Conservation (phyloP, 2,888 invertebrate species). For the Oscheius sp. region DNA sequence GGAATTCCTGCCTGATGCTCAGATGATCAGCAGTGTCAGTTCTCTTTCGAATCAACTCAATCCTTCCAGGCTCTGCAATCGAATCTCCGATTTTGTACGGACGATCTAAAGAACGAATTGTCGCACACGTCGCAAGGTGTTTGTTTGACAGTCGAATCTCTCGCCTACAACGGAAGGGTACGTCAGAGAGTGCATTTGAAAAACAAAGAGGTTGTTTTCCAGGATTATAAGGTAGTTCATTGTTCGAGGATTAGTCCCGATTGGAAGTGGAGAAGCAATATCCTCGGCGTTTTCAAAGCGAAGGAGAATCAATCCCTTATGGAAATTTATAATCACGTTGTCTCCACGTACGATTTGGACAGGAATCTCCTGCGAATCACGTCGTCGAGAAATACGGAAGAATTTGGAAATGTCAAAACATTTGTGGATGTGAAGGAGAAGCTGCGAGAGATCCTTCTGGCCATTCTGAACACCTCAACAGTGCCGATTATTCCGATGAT, state of each 20-base stretch:
- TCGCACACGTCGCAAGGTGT: slow-evolving; percentile 43
- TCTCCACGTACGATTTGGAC: slow-evolving; percentile 47
- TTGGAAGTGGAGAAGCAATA: slow-evolving; percentile 49
- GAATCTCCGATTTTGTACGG: slow-evolving; percentile 42
- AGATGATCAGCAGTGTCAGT: slow-evolving; percentile 36
- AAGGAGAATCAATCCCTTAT: slow-evolving; percentile 40
- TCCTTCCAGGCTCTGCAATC: slow-evolving; percentile 36
- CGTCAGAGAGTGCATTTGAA: neutral
- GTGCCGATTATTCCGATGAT: slow-evolving; percentile 43
- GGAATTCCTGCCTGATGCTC: slow-evolving; percentile 40
- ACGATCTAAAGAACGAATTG: slow-evolving; percentile 50
- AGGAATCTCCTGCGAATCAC: slow-evolving; percentile 36
- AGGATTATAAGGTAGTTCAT: slow-evolving; percentile 47
- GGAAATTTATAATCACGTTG: slow-evolving; percentile 47
- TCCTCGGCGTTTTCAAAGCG: slow-evolving; percentile 48
- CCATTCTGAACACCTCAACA: slow-evolving; percentile 34
- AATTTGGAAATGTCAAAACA: slow-evolving; percentile 26
- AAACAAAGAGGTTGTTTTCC: neutral
- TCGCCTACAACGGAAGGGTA: slow-evolving; percentile 26
- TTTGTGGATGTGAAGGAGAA: slow-evolving; percentile 41
- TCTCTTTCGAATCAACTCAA: neutral
- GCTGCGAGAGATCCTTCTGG: slow-evolving; percentile 40
- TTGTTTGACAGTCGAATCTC: slow-evolving; percentile 33
- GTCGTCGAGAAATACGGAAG: slow-evolving; percentile 29
- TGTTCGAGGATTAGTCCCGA: slow-evolving; percentile 48